These are phyloP conservation scores for Sclerurus mexicanus DNA, from an alignment of 2,113 vertebrate species.

Conservation along the genomic window DNA sequence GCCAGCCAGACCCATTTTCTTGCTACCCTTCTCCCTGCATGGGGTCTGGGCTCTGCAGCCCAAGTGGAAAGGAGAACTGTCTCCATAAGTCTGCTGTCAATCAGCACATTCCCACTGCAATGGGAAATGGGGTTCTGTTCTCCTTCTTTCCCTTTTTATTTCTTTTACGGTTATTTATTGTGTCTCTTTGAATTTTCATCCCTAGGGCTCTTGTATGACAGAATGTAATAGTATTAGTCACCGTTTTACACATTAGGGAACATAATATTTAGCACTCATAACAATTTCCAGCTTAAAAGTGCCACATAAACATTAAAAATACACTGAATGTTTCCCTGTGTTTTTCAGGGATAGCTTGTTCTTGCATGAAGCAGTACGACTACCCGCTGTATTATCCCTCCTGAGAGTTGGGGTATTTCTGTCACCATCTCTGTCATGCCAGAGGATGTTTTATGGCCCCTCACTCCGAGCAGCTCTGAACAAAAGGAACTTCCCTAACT, in stretches of 20 bases:
- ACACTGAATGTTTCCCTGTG: neutral
- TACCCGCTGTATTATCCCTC: neutral
- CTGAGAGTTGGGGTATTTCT: neutral
- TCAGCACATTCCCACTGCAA: neutral
- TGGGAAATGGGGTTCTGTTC: neutral
- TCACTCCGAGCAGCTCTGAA: neutral
- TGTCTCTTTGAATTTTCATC: slow-evolving; percentile 22
- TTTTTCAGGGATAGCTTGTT: neutral
- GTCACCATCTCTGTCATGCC: neutral
- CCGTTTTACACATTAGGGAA: slow-evolving; percentile 13
- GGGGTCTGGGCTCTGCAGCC: neutral
- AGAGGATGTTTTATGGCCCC: neutral
- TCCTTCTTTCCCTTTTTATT: neutral
- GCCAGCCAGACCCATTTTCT: neutral
- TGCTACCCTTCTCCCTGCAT: neutral
- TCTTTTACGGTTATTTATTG: slow-evolving; percentile 2
- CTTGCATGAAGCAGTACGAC: neutral
- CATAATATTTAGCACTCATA: slow-evolving; percentile 44
- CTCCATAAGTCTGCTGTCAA: neutral
- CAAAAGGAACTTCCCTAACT: neutral
- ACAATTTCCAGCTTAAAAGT: slow-evolving; percentile 26
- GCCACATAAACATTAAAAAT: slow-evolving; percentile 23
- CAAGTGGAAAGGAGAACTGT: neutral
- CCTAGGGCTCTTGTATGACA: slow-evolving; percentile 23
- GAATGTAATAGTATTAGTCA: slow-evolving; percentile 55